phyloP scores from a whole-genome alignment of 2,888 invertebrate genomes.

The Caenorhabditis sp. region DNA sequence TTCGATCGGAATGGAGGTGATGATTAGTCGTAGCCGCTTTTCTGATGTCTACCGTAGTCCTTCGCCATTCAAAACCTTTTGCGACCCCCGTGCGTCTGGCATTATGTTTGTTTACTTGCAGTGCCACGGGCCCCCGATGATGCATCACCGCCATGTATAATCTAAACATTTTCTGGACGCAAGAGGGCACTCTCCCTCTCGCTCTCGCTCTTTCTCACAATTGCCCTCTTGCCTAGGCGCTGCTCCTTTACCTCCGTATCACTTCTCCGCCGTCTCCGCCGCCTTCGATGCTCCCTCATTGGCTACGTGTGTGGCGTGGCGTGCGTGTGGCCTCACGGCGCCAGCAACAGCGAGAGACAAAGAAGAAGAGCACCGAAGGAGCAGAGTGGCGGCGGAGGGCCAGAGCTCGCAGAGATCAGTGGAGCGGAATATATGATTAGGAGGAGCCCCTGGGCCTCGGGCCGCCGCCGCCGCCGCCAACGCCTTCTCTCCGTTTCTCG shows the following conservation, averaged over 20 bases:
- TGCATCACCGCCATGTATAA: no score
- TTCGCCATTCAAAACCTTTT: no score
- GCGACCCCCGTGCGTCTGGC: no score
- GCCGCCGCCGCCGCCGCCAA: not conserved
- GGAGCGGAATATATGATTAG: constrained; percentile 50
- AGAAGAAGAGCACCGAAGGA: not conserved
- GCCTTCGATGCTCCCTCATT: constrained; percentile 18
- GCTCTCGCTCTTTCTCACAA: no score
- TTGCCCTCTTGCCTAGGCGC: no score
- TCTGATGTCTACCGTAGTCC: no score
- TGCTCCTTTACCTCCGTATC: constrained; percentile 9
- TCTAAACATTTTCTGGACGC: constrained; percentile 31
- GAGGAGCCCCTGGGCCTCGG: not conserved
- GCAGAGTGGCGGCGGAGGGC: not conserved
- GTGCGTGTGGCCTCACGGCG: constrained; percentile 19
- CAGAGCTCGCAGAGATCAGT: constrained; percentile 24
- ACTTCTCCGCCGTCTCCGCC: constrained; percentile 1
- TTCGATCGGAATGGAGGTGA: no score
- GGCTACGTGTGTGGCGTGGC: constrained; percentile 45
- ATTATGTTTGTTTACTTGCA: no score
- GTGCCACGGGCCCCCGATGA: no score
- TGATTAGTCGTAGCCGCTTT: no score
- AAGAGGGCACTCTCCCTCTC: not conserved
- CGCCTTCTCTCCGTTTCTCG: not conserved
- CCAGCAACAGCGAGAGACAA: constrained; percentile 4